A percentile compares a stretch with the other conserved stretches of the same genome.
These are phyloP conservation scores for Nomada fabriciana DNA, from an alignment of 2,888 invertebrate species.

Conservation along the genomic window DNA sequence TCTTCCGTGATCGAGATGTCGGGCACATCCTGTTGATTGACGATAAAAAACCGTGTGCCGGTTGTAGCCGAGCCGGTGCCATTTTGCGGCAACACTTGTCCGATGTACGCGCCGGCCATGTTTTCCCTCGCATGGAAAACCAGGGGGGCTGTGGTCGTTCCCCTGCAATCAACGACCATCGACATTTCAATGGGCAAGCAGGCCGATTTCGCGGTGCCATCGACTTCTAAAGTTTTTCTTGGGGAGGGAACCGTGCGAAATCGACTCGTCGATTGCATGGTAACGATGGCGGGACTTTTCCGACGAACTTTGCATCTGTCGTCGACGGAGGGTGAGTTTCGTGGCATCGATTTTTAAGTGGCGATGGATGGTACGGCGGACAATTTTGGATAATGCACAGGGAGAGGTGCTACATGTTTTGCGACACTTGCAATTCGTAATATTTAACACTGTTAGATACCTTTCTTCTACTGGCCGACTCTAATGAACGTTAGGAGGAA, in stretches of 20 bases:
- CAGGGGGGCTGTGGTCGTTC: conserved; percentile 89
- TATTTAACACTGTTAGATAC: too few species aligned
- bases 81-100: conserved; percentile 88
- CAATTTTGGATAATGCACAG: background rate
- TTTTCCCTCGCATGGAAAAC: conserved; percentile 92
- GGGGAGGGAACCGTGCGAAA: conserved; percentile 12
- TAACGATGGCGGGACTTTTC: conserved; percentile 10
- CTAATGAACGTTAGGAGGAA: too few species aligned
- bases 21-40: conserved; percentile 92
- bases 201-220: background rate
- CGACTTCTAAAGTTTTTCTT: too few species aligned
- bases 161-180: conserved; percentile 85
- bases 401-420: too few species aligned
- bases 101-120: conserved; percentile 89
- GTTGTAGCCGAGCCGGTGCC: conserved; percentile 79
- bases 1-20: conserved; percentile 92
- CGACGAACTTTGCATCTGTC: conserved; percentile 1
- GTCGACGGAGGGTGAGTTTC: background rate
- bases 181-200: conserved; percentile 61
- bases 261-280: conserved; percentile 44
- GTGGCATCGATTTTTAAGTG: conserved; percentile 7
- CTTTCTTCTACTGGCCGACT: too few species aligned
- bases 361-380: too few species aligned
- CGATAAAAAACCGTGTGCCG: conserved; percentile 90
- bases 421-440: too few species aligned